These are phyloP conservation scores for Falco concolor DNA, from an alignment of 2,797 vertebrate species.

Conservation along the genomic window DNA sequence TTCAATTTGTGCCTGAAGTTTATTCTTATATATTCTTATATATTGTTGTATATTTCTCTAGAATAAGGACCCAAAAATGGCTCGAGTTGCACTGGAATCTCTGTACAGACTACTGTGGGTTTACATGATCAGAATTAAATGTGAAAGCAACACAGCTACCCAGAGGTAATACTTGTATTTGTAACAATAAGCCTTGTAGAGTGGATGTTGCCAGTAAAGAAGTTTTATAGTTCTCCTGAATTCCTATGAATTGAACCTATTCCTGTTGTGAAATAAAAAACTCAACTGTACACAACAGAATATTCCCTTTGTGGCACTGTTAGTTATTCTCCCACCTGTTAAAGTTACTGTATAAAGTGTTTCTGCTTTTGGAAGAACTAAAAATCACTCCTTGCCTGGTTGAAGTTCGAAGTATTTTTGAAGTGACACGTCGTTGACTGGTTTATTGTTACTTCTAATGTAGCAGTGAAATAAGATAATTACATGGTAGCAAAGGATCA, in stretches of 20 bases:
- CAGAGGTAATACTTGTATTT: conserved; percentile 83
- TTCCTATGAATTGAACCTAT: not conserved
- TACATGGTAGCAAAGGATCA: not conserved
- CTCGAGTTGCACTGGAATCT: conserved; percentile 95
- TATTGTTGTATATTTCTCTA: conserved; percentile 56
- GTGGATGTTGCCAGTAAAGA: not conserved
- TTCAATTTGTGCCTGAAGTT: not conserved
- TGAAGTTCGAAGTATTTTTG: not conserved
- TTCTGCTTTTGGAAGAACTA: not conserved
- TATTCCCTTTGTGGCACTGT: not conserved
- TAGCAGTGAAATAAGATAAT: not conserved
- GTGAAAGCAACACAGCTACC: conserved; percentile 98
- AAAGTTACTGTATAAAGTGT: not conserved
- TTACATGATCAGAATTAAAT: conserved; percentile 99
- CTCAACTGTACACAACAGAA: not conserved
- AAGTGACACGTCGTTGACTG: not conserved
- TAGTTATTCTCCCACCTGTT: not conserved
- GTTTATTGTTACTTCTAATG: not conserved
- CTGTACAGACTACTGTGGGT: conserved; percentile 97
- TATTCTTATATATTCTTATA: not conserved
- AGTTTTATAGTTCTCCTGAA: not conserved
- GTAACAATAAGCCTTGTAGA: not conserved
- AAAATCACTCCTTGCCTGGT: not conserved
- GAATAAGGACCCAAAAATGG: conserved; percentile 99
- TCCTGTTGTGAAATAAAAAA: not conserved